phyloP scores from a whole-genome alignment of 2,888 invertebrate species.

The Megaustenia siamemsis region DNA sequence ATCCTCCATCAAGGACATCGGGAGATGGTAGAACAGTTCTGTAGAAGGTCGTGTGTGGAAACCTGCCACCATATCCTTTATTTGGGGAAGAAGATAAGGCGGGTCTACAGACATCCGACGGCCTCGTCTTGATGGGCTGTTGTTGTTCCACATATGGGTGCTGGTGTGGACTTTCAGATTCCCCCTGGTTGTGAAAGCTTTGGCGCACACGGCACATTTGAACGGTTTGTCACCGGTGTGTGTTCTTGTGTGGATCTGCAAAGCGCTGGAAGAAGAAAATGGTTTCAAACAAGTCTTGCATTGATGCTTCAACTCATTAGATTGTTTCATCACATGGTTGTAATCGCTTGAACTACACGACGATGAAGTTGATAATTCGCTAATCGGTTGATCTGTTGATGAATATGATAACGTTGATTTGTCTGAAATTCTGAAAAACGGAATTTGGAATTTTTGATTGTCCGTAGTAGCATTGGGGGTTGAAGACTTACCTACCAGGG shows the following conservation, averaged over 20 bases:
- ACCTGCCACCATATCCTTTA: slow-evolving; percentile 68
- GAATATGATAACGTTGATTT: not conserved
- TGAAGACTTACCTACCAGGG: not conserved
- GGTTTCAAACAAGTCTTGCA: slow-evolving; percentile 99
- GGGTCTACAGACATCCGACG: slow-evolving; percentile 96
- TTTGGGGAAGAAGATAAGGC: slow-evolving; percentile 70
- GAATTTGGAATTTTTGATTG: not conserved
- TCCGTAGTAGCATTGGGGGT: not conserved
- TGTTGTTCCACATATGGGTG: slow-evolving; percentile 98
- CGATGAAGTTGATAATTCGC: not conserved
- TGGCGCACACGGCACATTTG: slow-evolving; percentile 85
- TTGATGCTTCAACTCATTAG: slow-evolving; percentile 84
- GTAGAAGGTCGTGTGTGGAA: slow-evolving; percentile 91
- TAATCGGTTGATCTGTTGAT: not conserved
- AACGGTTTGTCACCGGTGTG: slow-evolving; percentile 99
- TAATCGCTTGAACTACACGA: slow-evolving; percentile 13
- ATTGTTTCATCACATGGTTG: slow-evolving; percentile 36
- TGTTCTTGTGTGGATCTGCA: slow-evolving; percentile 99
- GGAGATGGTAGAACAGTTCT: slow-evolving; percentile 92
- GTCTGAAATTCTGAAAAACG: not conserved
- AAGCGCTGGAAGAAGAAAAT: slow-evolving; percentile 97
- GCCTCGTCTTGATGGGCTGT: slow-evolving; percentile 94
- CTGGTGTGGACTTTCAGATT: slow-evolving; percentile 99
- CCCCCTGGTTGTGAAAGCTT: slow-evolving; percentile 97
- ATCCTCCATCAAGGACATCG: slow-evolving; percentile 91